Percentiles rank a stretch among this genome's conserved stretches.
phyloP scores from a whole-genome alignment of 2,888 invertebrate genomes.

The Tetramorium bicarinatum region DNA sequence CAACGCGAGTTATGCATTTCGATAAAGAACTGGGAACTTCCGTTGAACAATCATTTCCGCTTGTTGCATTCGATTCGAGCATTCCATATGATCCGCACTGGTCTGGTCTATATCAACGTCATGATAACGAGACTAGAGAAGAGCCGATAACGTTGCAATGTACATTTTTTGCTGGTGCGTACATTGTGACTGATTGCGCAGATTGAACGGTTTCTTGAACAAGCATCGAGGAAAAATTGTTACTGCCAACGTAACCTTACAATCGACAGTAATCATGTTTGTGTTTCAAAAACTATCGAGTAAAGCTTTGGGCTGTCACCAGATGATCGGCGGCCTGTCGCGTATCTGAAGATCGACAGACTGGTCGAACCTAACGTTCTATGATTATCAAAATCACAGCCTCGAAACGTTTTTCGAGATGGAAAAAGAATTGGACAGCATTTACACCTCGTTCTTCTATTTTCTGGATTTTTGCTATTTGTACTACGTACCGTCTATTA shows the following conservation, averaged over 20 bases:
- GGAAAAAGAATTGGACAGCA: slow-evolving; percentile 78
- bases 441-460: slow-evolving; percentile 80
- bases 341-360: slow-evolving; percentile 62
- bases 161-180: background rate
- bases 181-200: background rate
- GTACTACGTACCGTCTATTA: slow-evolving; percentile 89
- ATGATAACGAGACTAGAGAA: background rate
- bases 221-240: background rate
- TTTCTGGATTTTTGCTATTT: slow-evolving; percentile 87
- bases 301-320: slow-evolving; percentile 31
- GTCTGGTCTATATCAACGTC: slow-evolving; percentile 15
- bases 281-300: slow-evolving; percentile 2
- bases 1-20: background rate
- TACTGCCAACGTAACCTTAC: background rate
- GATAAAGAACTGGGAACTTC: slow-evolving; percentile 17
- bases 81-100: background rate
- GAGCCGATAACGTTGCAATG: slow-evolving; percentile 13
- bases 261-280: slow-evolving; percentile 26
- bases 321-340: slow-evolving; percentile 31
- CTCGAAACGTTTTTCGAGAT: slow-evolving; percentile 67
- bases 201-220: background rate
- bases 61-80: background rate
- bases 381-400: slow-evolving; percentile 64
- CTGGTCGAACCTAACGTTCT: slow-evolving; percentile 58
- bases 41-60: slow-evolving; percentile 2